These are phyloP conservation scores for Onychorhynchus coronatus DNA, from an alignment of 2,113 vertebrate genomes.

Conservation along the genomic window DNA sequence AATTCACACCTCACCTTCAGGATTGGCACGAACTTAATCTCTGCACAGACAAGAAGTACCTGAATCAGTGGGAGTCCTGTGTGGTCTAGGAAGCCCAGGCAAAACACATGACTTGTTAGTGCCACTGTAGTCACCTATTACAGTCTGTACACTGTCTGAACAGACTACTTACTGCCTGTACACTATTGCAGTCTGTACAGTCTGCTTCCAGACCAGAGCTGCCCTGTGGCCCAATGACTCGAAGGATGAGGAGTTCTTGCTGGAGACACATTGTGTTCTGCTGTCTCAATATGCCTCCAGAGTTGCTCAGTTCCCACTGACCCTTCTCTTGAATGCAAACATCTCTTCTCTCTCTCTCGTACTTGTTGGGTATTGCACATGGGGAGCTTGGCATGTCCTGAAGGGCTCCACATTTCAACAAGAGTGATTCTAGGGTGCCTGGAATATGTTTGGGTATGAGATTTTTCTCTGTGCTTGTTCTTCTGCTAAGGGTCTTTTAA, in stretches of 20 bases:
- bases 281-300: background rate
- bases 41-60: rapidly evolving
- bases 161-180: background rate
- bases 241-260: background rate
- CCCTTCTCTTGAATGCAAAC: background rate
- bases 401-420: background rate
- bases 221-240: background rate
- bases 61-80: background rate
- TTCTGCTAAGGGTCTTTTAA: background rate
- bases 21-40: background rate
- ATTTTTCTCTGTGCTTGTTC: background rate
- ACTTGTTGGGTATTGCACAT: background rate
- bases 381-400: background rate
- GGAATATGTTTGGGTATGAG: background rate
- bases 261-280: background rate
- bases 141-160: background rate
- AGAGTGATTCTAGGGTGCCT: background rate
- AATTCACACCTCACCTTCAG: background rate
- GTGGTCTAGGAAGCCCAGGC: too few relatives aligned
- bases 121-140: background rate
- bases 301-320: background rate
- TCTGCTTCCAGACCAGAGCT: background rate
- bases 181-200: background rate
- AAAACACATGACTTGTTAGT: background rate
- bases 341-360: background rate